These are phyloP conservation scores for Zeuzera pyrina DNA, from an alignment of 2,888 invertebrate species.

Conservation along the genomic window DNA sequence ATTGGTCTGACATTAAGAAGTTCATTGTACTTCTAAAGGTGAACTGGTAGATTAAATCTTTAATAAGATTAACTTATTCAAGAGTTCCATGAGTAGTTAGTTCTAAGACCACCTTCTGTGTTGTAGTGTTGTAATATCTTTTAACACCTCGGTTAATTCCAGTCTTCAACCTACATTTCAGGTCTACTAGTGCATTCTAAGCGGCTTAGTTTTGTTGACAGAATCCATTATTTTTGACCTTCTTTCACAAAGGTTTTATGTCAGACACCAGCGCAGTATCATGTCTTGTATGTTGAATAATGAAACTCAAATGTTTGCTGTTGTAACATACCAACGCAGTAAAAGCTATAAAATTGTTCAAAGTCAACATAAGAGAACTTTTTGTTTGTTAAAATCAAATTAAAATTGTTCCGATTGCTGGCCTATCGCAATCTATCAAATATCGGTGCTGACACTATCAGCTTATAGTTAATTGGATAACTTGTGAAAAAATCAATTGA, in stretches of 20 bases:
- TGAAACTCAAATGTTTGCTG: constrained; percentile 4
- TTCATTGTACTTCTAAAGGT: constrained; percentile 24
- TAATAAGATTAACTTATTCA: constrained; percentile 13
- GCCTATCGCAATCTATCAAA: constrained; percentile 13
- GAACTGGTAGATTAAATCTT: constrained; percentile 11
- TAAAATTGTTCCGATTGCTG: too few species aligned
- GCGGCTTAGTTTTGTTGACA: constrained; percentile 8
- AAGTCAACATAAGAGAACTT: too few species aligned
- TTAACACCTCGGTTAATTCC: neutral
- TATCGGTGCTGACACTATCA: constrained; percentile 31
- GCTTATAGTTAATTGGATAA: constrained; percentile 44
- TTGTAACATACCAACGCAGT: neutral
- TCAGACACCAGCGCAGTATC: constrained; percentile 1
- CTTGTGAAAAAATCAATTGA: constrained; percentile 47
- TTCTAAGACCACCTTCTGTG: too few species aligned
- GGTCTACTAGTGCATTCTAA: constrained; percentile 6
- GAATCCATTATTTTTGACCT: constrained; percentile 8
- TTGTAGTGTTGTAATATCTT: constrained; percentile 8
- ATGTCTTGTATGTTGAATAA: constrained; percentile 1
- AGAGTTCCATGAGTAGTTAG: neutral
- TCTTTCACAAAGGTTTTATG: constrained; percentile 5
- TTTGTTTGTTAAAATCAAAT: too few species aligned
- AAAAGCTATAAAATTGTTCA: constrained; percentile 13
- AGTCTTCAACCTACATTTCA: constrained; percentile 4
- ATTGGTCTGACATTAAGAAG: constrained; percentile 19